Percentiles rank a stretch among this genome's conserved stretches.
Conservation (phyloP, 2,797 vertebrate species). For the Bucorvus abyssinicus region DNA sequence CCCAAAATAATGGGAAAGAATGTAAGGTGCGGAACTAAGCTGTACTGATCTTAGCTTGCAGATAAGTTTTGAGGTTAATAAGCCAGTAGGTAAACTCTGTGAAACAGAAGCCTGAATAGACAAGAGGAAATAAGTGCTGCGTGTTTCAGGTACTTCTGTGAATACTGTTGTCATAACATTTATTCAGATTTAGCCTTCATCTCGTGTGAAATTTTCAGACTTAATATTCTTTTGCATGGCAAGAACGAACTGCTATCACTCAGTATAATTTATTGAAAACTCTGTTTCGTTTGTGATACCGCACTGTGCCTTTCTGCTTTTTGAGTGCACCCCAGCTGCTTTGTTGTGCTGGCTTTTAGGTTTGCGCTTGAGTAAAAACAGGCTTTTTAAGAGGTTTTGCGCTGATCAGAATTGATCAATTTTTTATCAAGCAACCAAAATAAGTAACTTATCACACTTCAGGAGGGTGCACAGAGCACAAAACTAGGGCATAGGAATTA, state of each 20-base stretch:
- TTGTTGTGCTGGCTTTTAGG: constrained; percentile 7
- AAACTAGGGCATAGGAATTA: constrained; percentile 58
- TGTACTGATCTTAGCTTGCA: not conserved
- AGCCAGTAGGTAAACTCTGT: not conserved
- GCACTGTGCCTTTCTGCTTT: not conserved
- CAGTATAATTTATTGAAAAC: constrained; percentile 45
- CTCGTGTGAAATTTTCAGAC: not conserved
- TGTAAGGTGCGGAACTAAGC: not conserved
- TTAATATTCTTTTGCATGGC: not conserved
- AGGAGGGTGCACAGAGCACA: constrained; percentile 22
- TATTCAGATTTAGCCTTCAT: not conserved
- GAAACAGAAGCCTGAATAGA: not conserved
- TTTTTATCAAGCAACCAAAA: constrained; percentile 73
- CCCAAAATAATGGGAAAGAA: not conserved
- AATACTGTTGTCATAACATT: not conserved
- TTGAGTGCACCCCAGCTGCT: not conserved
- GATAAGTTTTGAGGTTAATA: not conserved
- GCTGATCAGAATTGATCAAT: constrained; percentile 66
- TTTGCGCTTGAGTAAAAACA: constrained; percentile 48
- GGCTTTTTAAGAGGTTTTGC: constrained; percentile 48
- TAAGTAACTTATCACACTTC: constrained; percentile 49
- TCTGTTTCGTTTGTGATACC: constrained; percentile 1
- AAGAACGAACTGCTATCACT: constrained; percentile 11
- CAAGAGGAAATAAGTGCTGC: not conserved
- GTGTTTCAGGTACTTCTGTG: not conserved